These are phyloP conservation scores for Smittia sp. DNA, from an alignment of 2,888 invertebrate species.

Conservation along the genomic window DNA sequence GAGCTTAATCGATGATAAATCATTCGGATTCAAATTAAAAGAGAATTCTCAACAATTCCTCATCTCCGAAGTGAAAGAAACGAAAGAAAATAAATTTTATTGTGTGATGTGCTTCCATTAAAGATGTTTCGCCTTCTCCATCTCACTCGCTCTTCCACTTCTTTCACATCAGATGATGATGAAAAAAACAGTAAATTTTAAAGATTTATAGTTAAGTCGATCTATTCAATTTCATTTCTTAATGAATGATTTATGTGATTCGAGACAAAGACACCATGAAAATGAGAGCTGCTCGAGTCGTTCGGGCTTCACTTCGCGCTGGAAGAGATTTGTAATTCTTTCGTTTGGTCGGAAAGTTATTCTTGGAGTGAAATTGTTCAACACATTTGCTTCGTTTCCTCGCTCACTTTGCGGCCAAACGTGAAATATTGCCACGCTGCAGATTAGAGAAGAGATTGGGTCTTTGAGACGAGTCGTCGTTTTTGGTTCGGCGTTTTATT, in stretches of 20 bases:
- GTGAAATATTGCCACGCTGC: constrained; percentile 11
- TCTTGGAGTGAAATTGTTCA: neutral
- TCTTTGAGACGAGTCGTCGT: neutral
- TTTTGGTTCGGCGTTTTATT: neutral
- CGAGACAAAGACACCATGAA: constrained; percentile 34
- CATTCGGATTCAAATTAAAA: neutral
- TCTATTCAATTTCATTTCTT: constrained; percentile 55
- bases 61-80: neutral
- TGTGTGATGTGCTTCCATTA: constrained; percentile 15
- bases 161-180: neutral
- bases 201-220: constrained; percentile 55
- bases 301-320: neutral
- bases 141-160: neutral
- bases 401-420: constrained; percentile 10
- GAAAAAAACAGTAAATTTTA: constrained; percentile 44
- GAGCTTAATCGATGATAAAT: neutral
- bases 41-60: neutral
- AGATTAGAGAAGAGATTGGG: constrained; percentile 19
- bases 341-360: neutral
- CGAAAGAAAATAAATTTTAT: neutral
- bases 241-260: constrained; percentile 54
- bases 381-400: constrained; percentile 9
- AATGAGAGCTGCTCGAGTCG: neutral
- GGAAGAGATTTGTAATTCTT: constrained; percentile 12
- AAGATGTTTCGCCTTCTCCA: neutral